Percentiles rank a stretch among this genome's conserved stretches.
Conservation (phyloP, 2,888 invertebrate genomes). For the Agriopis leucophaearia region DNA sequence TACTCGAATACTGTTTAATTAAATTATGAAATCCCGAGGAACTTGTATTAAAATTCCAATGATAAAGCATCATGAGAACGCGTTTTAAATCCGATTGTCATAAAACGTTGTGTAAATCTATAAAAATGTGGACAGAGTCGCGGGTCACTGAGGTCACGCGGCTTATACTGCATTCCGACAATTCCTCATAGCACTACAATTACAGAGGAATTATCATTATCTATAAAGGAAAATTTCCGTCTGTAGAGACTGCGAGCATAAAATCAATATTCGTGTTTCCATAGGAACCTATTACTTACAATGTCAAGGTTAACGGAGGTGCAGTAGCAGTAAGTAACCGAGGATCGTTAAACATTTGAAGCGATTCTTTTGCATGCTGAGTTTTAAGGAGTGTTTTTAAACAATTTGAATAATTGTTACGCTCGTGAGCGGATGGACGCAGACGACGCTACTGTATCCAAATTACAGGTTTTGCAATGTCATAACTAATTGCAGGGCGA, state of each 20-base stretch:
- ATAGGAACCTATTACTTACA: slow-evolving; percentile 35
- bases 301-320: slow-evolving; percentile 16
- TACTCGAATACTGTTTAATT: slow-evolving; percentile 30
- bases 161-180: slow-evolving; percentile 45
- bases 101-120: slow-evolving; percentile 50
- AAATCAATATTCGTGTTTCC: slow-evolving; percentile 40
- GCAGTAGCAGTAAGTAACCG: slow-evolving; percentile 37
- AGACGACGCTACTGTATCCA: slow-evolving; percentile 65
- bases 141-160: slow-evolving; percentile 46
- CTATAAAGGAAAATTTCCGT: slow-evolving; percentile 41
- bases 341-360: slow-evolving; percentile 41
- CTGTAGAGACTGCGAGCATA: slow-evolving; percentile 30
- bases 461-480: slow-evolving; percentile 64
- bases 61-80: slow-evolving; percentile 40
- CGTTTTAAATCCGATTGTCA: slow-evolving; percentile 44
- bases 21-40: slow-evolving; percentile 39
- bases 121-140: slow-evolving; percentile 48
- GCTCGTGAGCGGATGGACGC: slow-evolving; percentile 52
- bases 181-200: slow-evolving; percentile 47
- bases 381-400: slow-evolving; percentile 59
- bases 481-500: slow-evolving; percentile 68
- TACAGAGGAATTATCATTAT: slow-evolving; percentile 47
- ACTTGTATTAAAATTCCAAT: slow-evolving; percentile 38
- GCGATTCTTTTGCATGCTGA: slow-evolving; percentile 42
- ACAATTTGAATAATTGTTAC: slow-evolving; percentile 70